A percentile compares a stretch with the other conserved stretches of the same genome.
Conservation (phyloP, 2,113 vertebrate genomes). For the Heloderma charlesbogerti region DNA sequence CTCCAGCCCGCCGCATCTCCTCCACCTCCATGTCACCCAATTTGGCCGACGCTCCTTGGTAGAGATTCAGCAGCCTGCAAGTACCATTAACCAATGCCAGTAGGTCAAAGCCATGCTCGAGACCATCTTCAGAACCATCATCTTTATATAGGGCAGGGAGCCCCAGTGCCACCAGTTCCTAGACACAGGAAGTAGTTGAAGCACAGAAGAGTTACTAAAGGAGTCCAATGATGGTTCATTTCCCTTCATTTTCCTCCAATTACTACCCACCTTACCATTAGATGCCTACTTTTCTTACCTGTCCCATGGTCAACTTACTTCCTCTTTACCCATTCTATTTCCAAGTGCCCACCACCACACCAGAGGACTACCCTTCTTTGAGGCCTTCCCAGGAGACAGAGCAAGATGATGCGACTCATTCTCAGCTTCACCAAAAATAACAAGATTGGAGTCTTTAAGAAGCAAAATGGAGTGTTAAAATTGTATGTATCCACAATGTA, state of each 20-base stretch:
- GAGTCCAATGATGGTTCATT: background rate
- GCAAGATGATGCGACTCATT: background rate
- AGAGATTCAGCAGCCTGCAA: constrained; percentile 20
- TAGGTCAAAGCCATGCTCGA: background rate
- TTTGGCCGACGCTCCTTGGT: background rate
- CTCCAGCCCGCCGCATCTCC: background rate
- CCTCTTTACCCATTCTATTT: no score
- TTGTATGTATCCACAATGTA: background rate
- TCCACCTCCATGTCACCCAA: background rate
- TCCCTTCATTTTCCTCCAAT: background rate
- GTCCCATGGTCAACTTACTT: background rate
- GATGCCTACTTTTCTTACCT: background rate
- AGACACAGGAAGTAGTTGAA: background rate
- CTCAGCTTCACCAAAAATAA: background rate
- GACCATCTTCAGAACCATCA: constrained; percentile 36
- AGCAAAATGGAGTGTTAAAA: background rate
- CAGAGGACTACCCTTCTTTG: background rate
- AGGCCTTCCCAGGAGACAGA: background rate
- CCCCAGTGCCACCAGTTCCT: background rate
- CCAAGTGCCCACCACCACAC: background rate
- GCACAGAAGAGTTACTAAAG: background rate
- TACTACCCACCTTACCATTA: background rate
- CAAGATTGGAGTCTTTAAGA: background rate
- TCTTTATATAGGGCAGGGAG: background rate
- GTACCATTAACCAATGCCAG: constrained; percentile 3